Evolutionary conservation across 2,797 vertebrate species (phyloP), one percentile per base, ranked within the genome.

Genomic region (Enteromius afrohamiltoni): DNA sequence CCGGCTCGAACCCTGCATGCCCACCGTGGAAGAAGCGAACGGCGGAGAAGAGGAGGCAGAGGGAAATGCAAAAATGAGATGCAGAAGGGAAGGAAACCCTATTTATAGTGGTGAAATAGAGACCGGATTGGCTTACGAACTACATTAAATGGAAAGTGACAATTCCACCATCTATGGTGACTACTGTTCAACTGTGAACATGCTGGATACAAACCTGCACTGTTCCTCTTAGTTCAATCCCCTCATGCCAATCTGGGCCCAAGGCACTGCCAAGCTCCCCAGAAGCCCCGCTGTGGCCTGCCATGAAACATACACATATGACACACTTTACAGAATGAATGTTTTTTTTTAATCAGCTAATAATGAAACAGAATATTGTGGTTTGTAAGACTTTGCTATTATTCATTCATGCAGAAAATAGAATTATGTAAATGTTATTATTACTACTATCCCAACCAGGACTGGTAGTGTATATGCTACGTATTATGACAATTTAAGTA

Each of bases 221-320:
- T 64, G 94, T 89, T 87, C 97, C 98, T 93, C 91, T 94, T 1
- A 99, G 94, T 87, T 86, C 86, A 68, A 99, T 91, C 31, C 96
- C 96, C 85, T 96, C 95, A 0, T 99, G 97, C 98, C 98, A 99
- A 23, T 99, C 97, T 0, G 98, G 98, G 21, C 98, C 98, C 9
- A 99, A 93, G 8, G 98, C 97, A 77, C 97, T 98, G 83, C 98
- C 97, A 42, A 93, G 29, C 70, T 91, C 90, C 37, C 88, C 85
- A 7, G 87, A 62, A 85, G 80, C 86, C 79, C 40, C 6, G 9
- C 71, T 51, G n/a, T 34, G 80, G 4, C 85, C 86, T 83, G 80
- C 19, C 60, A 16, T 51, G 10, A 82, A 64, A 69, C 21, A 86
- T 1, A 81, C 0, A n/a, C 19, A 3, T 21, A 21, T 62, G 10